Percentiles rank a stretch among this genome's conserved stretches.
These are phyloP conservation scores for Crypturellus tataupa DNA, from an alignment of 2,797 vertebrate genomes.

Conservation along the genomic window DNA sequence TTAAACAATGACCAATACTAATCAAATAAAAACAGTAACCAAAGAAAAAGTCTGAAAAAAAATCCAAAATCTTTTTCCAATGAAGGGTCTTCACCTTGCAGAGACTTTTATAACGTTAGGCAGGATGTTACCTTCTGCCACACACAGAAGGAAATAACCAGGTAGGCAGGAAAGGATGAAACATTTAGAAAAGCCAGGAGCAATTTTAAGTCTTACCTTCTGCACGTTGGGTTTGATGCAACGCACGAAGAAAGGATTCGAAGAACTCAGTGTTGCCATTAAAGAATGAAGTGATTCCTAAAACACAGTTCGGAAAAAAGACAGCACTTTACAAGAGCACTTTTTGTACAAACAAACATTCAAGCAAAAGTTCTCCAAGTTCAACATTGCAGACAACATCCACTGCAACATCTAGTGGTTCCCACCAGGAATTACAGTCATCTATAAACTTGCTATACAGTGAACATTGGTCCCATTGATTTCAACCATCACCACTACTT, in stretches of 20 bases:
- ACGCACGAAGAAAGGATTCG: slow-evolving; percentile 95
- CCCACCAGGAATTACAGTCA: background rate
- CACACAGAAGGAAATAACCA: background rate
- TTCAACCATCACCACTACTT: background rate
- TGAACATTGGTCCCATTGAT: background rate
- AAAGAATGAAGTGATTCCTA: slow-evolving; percentile 96
- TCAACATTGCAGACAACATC: background rate
- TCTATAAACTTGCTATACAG: accelerated
- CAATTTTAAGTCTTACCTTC: slow-evolving; percentile 87
- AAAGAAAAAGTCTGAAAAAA: background rate
- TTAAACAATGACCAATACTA: background rate
- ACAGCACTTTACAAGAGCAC: background rate
- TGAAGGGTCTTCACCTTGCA: background rate
- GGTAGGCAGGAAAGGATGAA: background rate
- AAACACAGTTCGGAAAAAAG: background rate
- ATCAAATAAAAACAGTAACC: background rate
- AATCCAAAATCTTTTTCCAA: background rate
- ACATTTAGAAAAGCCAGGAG: accelerated
- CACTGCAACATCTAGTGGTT: slow-evolving; percentile 62
- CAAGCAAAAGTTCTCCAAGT: background rate
- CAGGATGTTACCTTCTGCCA: background rate
- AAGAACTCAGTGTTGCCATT: slow-evolving; percentile 92
- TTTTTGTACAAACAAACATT: background rate
- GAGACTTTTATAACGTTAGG: background rate
- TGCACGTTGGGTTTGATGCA: slow-evolving; percentile 97